These are phyloP conservation scores for Ceratina japonica DNA, from an alignment of 1,140 invertebrate species.

Conservation along the genomic window DNA sequence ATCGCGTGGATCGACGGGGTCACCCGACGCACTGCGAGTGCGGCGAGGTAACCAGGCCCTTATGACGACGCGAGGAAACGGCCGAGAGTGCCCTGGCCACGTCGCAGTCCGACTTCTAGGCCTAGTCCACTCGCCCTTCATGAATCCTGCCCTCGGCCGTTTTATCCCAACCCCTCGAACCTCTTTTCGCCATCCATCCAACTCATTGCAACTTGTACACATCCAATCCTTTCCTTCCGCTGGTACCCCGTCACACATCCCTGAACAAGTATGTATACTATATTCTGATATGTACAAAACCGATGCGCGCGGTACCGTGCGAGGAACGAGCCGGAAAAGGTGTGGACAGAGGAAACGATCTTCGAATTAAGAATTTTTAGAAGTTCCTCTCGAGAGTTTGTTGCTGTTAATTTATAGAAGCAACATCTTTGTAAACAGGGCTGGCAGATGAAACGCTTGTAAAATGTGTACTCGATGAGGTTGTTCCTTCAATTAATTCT, in stretches of 20 bases:
- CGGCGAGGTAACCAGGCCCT: slow-evolving; percentile 81
- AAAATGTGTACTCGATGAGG: slow-evolving; percentile 7
- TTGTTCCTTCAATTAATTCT: not conserved
- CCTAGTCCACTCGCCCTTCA: slow-evolving; percentile 29
- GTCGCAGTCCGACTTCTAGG: slow-evolving; percentile 77
- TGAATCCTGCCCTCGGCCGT: slow-evolving; percentile 48
- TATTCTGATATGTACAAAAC: slow-evolving; percentile 10
- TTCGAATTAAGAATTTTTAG: not conserved
- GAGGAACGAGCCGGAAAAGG: not conserved
- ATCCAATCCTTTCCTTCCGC: slow-evolving; percentile 15
- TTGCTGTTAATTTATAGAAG: not conserved
- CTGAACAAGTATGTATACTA: not conserved
- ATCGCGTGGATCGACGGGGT: slow-evolving; percentile 82
- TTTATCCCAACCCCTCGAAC: not conserved
- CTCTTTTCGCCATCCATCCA: slow-evolving; percentile 7
- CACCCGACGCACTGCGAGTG: slow-evolving; percentile 78
- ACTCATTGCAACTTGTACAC: slow-evolving; percentile 35
- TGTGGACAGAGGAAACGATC: slow-evolving; percentile 38
- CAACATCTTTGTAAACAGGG: not conserved
- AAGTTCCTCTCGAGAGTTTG: not conserved
- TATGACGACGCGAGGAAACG: slow-evolving; percentile 84
- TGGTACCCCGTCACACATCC: not conserved
- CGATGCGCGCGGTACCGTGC: not conserved
- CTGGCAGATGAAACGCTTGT: not conserved
- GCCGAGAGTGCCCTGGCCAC: slow-evolving; percentile 82